Percentiles rank a stretch among this genome's conserved stretches.
phyloP scores from a whole-genome alignment of 2,797 vertebrate species.

The Hippocampus kuda region DNA sequence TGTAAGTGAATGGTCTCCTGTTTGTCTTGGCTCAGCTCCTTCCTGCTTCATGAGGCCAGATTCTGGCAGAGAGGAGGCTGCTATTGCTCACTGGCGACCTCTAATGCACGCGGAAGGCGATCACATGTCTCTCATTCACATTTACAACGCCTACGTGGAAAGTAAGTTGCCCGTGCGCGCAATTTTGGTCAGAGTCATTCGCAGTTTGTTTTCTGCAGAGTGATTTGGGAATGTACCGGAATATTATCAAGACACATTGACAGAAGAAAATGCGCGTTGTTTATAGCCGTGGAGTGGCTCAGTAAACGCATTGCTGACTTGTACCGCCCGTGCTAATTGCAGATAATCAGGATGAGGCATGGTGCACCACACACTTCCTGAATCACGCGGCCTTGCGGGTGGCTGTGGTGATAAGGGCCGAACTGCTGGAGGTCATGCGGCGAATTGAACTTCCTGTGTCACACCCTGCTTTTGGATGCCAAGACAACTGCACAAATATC shows the following conservation, averaged over 20 bases:
- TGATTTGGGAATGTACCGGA: not conserved
- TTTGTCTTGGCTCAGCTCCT: constrained; percentile 56
- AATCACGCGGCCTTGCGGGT: constrained; percentile 68
- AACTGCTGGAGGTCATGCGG: constrained; percentile 88
- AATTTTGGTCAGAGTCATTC: not conserved
- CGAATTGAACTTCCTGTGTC: constrained; percentile 87
- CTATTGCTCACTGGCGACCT: constrained; percentile 59
- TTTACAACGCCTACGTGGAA: constrained; percentile 80
- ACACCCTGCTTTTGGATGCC: constrained; percentile 77
- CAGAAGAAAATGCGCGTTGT: not conserved
- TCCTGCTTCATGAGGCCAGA: constrained; percentile 74
- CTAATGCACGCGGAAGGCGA: constrained; percentile 81
- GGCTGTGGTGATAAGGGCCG: constrained; percentile 73
- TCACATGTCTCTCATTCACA: constrained; percentile 88
- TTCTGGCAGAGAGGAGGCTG: constrained; percentile 65
- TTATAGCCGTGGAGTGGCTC: not conserved
- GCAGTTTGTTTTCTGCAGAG: not conserved
- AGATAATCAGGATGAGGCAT: constrained; percentile 78
- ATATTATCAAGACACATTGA: not conserved
- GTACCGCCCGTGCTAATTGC: constrained; percentile 17
- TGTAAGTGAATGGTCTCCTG: not conserved
- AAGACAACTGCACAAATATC: constrained; percentile 80
- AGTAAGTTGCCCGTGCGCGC: constrained; percentile 60
- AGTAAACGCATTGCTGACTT: not conserved
- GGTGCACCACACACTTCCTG: constrained; percentile 80